Evolutionary conservation across 2,888 invertebrate species (phyloP).

Genomic region (Maniola hyperantus): DNA sequence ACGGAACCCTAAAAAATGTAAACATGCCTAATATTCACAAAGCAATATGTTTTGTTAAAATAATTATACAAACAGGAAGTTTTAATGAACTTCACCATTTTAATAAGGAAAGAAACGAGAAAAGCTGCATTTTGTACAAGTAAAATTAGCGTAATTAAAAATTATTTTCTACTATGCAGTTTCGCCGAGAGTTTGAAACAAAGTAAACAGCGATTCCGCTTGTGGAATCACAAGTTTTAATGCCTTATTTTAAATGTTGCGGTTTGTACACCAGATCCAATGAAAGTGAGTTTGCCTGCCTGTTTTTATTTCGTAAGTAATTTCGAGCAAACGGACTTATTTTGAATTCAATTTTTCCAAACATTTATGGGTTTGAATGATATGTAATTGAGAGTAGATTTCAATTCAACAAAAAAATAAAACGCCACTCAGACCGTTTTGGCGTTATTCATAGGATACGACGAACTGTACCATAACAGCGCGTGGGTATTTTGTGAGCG

Average conservation of each 20-base stretch:
- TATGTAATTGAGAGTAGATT: no score
- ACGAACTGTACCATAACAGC: no score
- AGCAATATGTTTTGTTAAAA: neutral
- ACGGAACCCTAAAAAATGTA: no score
- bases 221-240: conserved; percentile 22
- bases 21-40: no score
- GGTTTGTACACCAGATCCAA: conserved; percentile 16
- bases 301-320: neutral
- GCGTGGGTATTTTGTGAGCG: no score
- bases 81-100: conserved; percentile 9
- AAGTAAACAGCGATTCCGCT: conserved; percentile 23
- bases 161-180: conserved; percentile 24
- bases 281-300: conserved; percentile 4
- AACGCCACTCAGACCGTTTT: no score
- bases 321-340: no score
- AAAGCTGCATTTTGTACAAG: conserved; percentile 15
- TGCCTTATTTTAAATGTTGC: conserved; percentile 26
- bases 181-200: conserved; percentile 22
- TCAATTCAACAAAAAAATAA: no score
- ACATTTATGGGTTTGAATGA: no score
- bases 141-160: conserved; percentile 27
- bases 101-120: conserved; percentile 10
- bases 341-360: no score
- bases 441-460: no score
- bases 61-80: conserved; percentile 1